Percentiles rank a stretch among this genome's conserved stretches.
These are phyloP conservation scores for Crotalus helleri DNA, from an alignment of 2,113 vertebrate genomes.

Conservation along the genomic window DNA sequence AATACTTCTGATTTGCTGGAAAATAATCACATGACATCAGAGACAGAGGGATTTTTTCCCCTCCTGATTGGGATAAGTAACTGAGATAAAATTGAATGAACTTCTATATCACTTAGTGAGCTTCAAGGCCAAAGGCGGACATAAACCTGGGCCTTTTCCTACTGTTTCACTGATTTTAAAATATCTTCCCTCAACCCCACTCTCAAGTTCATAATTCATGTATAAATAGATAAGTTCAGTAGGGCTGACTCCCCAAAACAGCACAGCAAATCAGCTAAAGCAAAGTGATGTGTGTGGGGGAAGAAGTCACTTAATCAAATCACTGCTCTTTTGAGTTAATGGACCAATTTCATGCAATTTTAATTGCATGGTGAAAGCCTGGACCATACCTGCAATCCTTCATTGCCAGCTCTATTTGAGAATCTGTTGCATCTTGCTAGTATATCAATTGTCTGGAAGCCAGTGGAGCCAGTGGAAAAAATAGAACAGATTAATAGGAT, in stretches of 20 bases:
- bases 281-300: neutral
- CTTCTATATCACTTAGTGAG: neutral
- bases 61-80: neutral
- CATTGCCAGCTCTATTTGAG: neutral
- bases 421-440: neutral
- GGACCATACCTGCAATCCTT: neutral
- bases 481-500: neutral
- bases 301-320: neutral
- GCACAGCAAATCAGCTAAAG: neutral
- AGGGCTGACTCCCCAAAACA: too few relatives aligned
- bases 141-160: neutral
- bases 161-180: neutral
- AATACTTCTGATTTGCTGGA: neutral
- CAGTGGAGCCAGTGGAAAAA: neutral
- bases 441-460: neutral
- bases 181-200: neutral
- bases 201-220: neutral
- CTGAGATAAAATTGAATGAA: neutral
- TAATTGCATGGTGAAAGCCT: neutral
- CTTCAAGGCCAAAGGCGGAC: neutral
- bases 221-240: neutral
- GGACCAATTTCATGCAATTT: neutral
- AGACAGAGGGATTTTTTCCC: neutral
- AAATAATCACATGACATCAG: neutral
- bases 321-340: neutral